phyloP scores from a whole-genome alignment of 2,113 vertebrate genomes.

The Ochotona princeps region DNA sequence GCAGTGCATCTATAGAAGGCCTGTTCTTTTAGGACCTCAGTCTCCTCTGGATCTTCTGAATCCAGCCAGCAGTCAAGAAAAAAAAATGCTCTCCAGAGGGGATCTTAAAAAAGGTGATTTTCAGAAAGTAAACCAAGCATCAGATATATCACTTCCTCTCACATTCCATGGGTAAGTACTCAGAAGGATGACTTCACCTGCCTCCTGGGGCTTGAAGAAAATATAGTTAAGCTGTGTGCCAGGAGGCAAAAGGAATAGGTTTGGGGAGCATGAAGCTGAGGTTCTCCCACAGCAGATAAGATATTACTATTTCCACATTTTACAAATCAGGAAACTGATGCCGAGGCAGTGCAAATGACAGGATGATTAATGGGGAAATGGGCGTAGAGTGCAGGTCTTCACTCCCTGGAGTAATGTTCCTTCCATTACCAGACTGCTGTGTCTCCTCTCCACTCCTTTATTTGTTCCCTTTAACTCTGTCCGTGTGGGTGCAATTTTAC shows the following conservation, averaged over 20 bases:
- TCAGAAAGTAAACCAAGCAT: background rate
- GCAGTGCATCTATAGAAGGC: background rate
- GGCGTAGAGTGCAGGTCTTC: background rate
- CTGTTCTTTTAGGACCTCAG: background rate
- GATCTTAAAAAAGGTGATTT: background rate
- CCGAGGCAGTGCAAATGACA: background rate
- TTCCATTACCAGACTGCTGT: background rate
- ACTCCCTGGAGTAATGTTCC: background rate
- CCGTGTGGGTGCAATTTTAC: background rate
- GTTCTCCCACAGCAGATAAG: background rate
- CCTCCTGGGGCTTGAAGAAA: background rate
- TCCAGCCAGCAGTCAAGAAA: background rate
- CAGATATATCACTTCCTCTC: background rate
- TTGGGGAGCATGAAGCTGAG: background rate
- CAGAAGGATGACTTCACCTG: background rate
- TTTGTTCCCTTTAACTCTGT: slow-evolving; percentile 31
- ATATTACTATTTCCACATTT: background rate
- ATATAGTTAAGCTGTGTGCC: background rate
- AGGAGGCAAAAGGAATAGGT: slow-evolving; percentile 16
- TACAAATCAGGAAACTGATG: slow-evolving; percentile 27
- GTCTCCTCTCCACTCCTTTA: background rate
- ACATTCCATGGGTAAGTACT: background rate
- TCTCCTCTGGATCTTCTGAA: background rate
- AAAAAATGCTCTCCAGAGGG: background rate
- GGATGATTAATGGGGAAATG: slow-evolving; percentile 14